Conservation (phyloP, 92 coral and sea anemone species). For the Diadumene lineata region DNA sequence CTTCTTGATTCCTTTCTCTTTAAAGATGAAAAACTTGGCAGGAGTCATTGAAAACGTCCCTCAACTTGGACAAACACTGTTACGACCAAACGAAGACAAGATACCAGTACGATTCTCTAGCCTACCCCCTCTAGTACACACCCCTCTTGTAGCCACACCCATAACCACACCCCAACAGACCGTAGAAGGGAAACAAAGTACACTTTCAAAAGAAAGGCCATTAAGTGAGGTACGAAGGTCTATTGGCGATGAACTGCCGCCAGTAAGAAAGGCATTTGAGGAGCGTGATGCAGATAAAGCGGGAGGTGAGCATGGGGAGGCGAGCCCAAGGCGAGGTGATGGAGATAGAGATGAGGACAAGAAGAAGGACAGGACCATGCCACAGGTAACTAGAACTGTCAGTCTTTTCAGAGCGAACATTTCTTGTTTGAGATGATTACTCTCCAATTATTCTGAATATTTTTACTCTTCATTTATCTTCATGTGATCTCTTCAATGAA, state of each 20-base stretch:
- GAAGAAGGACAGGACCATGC: background rate
- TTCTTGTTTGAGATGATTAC: too few species aligned
- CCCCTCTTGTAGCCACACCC: slow-evolving; percentile 59
- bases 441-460: too few species aligned
- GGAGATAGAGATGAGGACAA: slow-evolving; percentile 2
- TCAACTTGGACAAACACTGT: slow-evolving; percentile 48
- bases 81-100: slow-evolving; percentile 24
- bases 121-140: slow-evolving; percentile 73
- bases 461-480: too few species aligned
- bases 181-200: too few species aligned
- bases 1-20: background rate
- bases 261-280: background rate
- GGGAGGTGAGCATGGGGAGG: too few species aligned
- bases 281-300: too few species aligned
- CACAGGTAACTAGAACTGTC: background rate
- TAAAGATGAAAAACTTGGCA: slow-evolving; percentile 62
- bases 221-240: background rate
- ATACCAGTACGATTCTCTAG: slow-evolving; percentile 55
- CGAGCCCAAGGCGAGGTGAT: background rate
- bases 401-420: too few species aligned
- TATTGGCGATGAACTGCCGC: background rate
- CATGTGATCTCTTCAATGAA: too few species aligned
- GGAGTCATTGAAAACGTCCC: slow-evolving; percentile 76
- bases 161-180: slow-evolving; percentile 20
- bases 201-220: too few species aligned